Percentiles rank a stretch among this genome's conserved stretches.
These are phyloP conservation scores for Ernsta delagoae DNA, from an alignment of 2,888 invertebrate species.

Conservation along the genomic window DNA sequence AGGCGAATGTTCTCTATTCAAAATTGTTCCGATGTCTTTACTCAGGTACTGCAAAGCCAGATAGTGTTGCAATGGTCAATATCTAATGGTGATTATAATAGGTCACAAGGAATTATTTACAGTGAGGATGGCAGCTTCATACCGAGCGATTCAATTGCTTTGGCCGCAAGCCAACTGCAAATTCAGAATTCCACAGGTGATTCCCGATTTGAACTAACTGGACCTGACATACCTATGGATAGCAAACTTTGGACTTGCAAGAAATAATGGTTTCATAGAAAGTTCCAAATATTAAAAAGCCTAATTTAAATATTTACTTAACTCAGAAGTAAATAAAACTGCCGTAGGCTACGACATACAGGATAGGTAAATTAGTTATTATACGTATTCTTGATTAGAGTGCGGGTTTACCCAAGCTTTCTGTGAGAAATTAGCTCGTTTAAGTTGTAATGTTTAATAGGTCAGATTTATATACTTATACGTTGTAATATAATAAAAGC, in stretches of 20 bases:
- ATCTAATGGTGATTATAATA: not conserved
- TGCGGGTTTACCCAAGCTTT: too few relatives aligned
- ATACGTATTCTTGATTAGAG: too few relatives aligned
- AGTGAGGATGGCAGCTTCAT: constrained; percentile 15
- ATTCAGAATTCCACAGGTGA: constrained; percentile 30
- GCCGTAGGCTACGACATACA: too few relatives aligned
- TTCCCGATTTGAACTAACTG: constrained; percentile 13
- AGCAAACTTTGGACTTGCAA: not conserved
- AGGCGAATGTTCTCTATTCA: not conserved
- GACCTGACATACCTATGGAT: constrained; percentile 16
- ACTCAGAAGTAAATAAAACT: too few relatives aligned
- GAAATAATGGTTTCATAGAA: too few relatives aligned
- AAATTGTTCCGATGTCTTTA: not conserved
- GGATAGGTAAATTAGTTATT: too few relatives aligned
- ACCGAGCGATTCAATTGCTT: constrained; percentile 4
- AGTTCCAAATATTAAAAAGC: too few relatives aligned
- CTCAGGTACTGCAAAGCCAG: not conserved
- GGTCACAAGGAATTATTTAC: constrained; percentile 16
- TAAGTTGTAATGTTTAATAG: too few relatives aligned
- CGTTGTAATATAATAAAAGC: too few relatives aligned
- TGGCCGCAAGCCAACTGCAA: constrained; percentile 23
- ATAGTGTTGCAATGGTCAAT: not conserved
- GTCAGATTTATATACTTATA: too few relatives aligned
- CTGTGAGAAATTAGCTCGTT: too few relatives aligned
- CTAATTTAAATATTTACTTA: too few relatives aligned